phyloP scores from a whole-genome alignment of 2,113 vertebrate species.

The Micromys minutus region DNA sequence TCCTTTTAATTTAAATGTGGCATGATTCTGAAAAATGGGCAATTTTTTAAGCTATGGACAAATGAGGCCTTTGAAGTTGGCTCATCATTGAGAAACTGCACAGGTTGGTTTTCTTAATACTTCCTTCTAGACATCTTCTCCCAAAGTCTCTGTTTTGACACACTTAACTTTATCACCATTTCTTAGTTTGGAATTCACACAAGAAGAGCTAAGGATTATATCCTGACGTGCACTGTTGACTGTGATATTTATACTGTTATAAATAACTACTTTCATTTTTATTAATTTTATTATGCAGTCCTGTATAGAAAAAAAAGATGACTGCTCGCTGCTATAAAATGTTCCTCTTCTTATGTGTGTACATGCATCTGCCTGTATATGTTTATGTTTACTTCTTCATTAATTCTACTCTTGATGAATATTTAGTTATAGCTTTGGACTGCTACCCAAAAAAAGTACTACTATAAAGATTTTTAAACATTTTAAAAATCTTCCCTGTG shows the following conservation, averaged over 20 bases:
- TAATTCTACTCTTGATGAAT: not conserved
- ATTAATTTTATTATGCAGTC: not conserved
- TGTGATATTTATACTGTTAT: not conserved
- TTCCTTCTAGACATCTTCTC: not conserved
- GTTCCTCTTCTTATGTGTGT: not conserved
- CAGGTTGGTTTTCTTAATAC: not conserved
- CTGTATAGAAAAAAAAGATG: not conserved
- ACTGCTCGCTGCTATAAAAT: not conserved
- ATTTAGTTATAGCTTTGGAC: not conserved
- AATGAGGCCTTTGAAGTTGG: not conserved
- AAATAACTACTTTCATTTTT: not conserved
- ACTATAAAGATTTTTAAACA: not conserved
- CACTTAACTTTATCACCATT: not conserved
- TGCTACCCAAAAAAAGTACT: not conserved
- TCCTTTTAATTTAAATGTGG: constrained; percentile 2
- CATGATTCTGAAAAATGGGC: not conserved
- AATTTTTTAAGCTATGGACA: not conserved
- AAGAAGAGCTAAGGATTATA: not conserved
- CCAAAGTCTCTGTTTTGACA: not conserved
- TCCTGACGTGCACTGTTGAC: not conserved
- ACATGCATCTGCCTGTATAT: not conserved
- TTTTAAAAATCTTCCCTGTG: not conserved
- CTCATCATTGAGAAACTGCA: not conserved
- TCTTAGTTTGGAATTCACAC: not conserved
- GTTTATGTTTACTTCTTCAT: not conserved